Evolutionary conservation across 2,113 vertebrate genomes (phyloP).

Genomic region (Lepidothrix coronata): DNA sequence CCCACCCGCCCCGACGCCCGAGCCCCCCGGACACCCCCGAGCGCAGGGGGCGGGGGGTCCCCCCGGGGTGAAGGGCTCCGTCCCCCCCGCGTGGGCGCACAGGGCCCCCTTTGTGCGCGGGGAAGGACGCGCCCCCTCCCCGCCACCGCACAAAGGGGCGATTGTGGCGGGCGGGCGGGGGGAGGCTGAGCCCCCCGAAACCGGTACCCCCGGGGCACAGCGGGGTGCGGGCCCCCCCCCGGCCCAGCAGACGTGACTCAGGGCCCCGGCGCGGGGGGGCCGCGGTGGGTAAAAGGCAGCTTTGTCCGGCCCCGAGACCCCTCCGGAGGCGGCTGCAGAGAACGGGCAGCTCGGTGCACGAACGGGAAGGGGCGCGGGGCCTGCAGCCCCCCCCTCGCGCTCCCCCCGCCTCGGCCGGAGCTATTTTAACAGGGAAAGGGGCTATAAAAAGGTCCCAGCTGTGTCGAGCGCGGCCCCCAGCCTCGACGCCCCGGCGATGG

Average conservation of each 20-base stretch:
- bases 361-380: neutral
- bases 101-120: neutral
- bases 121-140: neutral
- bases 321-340: neutral
- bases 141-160: neutral
- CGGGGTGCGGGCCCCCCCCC: neutral
- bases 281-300: neutral
- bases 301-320: neutral
- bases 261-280: neutral
- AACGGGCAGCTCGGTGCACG: neutral
- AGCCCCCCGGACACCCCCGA: neutral
- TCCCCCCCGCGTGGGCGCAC: neutral
- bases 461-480: neutral
- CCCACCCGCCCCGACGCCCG: too few relatives aligned
- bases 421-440: neutral
- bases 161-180: neutral
- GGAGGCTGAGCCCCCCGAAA: neutral
- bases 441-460: conserved; percentile 20
- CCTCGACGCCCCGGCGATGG: neutral
- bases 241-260: neutral
- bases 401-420: neutral
- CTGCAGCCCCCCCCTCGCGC: too few relatives aligned
- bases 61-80: too few relatives aligned
- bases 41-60: neutral
- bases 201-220: neutral